Evolutionary conservation across 37 sponge, comb jelly and placozoan species (phyloP), one percentile per base, ranked within the genome.

Genomic region (Ephydatia muelleri): DNA sequence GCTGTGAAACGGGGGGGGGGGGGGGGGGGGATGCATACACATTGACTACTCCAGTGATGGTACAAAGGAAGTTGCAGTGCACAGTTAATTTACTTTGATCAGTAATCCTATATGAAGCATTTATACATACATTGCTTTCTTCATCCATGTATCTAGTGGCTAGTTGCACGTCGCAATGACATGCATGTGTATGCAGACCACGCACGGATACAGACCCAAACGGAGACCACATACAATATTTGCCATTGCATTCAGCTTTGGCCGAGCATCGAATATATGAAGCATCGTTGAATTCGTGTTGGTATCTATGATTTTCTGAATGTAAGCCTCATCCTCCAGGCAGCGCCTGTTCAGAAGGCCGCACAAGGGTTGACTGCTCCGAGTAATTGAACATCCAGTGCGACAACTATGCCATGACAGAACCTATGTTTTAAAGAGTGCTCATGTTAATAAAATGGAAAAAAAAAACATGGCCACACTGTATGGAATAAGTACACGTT

Each of bases 331-430:
- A 39, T 96, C 97, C n/a, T 96, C 93, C 30, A 78, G 38, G 76
- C 87, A 90, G 1, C 93, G 67, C 83, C 90, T 93, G 19, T 5
- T 57, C 22, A 49, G 28, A 30, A 91, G 49, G 16, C 80, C 69
- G 0, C 98, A 94, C n/a, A 92, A 67, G 0, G 98, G 98, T 78
- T 98, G 98, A 78, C 94, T 93, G 80, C 95, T 89, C 23, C 98
- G 82, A 22, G 95, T 94, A 27, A 98, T 89, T 67, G 89, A 87
- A 31, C 96, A 93, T 28, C 84, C 86, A 4, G 97, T 94, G 25
- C 82, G 86, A 21, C 88, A 88, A 65, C 92, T 93, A 2, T 92
- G 72, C 97, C 97, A 97, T 0, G 95, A 94, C 49, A 97, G 80
- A 27, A 88, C 90, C 95, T 95, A 72, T 38, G n/a, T n/a, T n/a